These are phyloP conservation scores for Eubucco bourcierii DNA, from an alignment of 2,113 vertebrate species.

Conservation along the genomic window DNA sequence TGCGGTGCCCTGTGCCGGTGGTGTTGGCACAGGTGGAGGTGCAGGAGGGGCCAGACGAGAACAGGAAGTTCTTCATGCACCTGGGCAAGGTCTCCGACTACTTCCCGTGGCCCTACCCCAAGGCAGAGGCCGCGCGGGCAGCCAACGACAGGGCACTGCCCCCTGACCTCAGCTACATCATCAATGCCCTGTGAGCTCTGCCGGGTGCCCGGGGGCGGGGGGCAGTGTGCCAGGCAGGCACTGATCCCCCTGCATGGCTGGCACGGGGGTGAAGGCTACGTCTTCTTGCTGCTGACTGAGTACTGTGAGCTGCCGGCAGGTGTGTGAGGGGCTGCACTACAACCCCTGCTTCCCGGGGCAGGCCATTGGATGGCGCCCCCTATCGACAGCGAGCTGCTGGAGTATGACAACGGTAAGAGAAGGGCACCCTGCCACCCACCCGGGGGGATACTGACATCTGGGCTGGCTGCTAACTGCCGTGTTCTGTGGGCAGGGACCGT, in stretches of 20 bases:
- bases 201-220: no score
- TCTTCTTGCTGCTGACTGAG: slow-evolving; percentile 90
- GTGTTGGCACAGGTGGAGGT: slow-evolving; percentile 78
- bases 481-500: no score
- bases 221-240: no score
- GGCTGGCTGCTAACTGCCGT: no score
- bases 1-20: background rate
- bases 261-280: slow-evolving; percentile 91
- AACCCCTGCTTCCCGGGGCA: slow-evolving; percentile 93
- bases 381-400: slow-evolving; percentile 90
- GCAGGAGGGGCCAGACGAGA: slow-evolving; percentile 88
- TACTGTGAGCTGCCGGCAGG: slow-evolving; percentile 91
- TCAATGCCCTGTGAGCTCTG: slow-evolving; percentile 82
- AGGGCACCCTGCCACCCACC: no score
- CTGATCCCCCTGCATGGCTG: slow-evolving; percentile 55
- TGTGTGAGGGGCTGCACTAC: slow-evolving; percentile 89
- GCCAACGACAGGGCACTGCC: slow-evolving; percentile 91
- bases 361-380: slow-evolving; percentile 93
- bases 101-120: slow-evolving; percentile 89
- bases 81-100: slow-evolving; percentile 89
- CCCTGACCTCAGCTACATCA: slow-evolving; percentile 91
- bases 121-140: slow-evolving; percentile 82
- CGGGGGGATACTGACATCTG: no score
- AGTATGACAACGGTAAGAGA: slow-evolving; percentile 87
- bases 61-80: slow-evolving; percentile 89